phyloP scores from a whole-genome alignment of 2,797 vertebrate genomes.

The Myiothlypis coronata region DNA sequence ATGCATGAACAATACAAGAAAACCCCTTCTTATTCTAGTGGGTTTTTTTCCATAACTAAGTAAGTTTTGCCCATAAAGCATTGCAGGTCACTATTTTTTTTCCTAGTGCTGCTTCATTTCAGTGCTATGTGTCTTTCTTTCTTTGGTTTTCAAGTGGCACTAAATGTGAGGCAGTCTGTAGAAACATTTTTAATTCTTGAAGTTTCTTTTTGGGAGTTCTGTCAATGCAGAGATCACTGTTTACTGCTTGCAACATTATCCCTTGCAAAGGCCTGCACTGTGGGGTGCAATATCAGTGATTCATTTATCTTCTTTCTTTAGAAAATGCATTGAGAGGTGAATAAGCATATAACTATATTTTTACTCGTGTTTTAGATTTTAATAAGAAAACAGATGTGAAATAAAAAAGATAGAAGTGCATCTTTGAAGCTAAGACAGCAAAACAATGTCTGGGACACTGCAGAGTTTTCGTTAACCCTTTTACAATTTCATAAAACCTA shows the following conservation, averaged over 20 bases:
- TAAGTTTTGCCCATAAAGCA: neutral
- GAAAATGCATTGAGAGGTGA: neutral
- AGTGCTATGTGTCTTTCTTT: neutral
- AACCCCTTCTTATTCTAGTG: neutral
- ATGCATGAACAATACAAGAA: constrained; percentile 35
- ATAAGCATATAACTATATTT: neutral
- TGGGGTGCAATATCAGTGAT: neutral
- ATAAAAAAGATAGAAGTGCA: neutral
- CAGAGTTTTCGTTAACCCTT: neutral
- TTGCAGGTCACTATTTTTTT: neutral
- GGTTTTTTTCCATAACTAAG: neutral
- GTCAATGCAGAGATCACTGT: neutral
- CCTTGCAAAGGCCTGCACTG: neutral
- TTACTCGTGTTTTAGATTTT: neutral
- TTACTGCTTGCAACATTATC: neutral
- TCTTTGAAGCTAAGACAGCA: neutral
- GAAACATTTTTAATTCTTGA: neutral
- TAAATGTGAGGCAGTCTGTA: neutral
- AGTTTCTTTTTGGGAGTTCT: neutral
- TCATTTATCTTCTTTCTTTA: neutral
- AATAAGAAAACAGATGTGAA: neutral
- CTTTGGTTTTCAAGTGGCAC: neutral
- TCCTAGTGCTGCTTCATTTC: neutral
- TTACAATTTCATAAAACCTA: neutral
- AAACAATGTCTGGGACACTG: neutral